A percentile compares a stretch with the other conserved stretches of the same genome.
phyloP scores from a whole-genome alignment of 2,888 invertebrate genomes.

The Pachydiplax longipennis region DNA sequence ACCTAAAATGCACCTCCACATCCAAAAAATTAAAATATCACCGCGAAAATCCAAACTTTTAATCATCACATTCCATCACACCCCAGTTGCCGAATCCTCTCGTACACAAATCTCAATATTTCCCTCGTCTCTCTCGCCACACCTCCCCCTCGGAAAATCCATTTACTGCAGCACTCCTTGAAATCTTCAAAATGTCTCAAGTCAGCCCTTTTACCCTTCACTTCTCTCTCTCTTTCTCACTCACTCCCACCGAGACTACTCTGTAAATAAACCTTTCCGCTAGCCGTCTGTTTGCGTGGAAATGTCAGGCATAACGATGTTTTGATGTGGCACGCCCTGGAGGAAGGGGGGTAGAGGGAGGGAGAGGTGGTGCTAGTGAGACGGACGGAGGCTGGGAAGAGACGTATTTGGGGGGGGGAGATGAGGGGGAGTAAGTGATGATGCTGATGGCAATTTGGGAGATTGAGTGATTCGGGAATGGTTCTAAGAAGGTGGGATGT shows the following conservation, averaged over 20 bases:
- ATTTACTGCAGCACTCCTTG: conserved; percentile 38
- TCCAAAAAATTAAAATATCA: too few relatives aligned
- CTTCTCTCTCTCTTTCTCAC: background rate
- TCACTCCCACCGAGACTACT: conserved; percentile 16
- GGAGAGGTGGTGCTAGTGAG: background rate
- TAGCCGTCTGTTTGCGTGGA: conserved; percentile 43
- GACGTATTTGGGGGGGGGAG: background rate
- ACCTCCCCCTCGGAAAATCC: background rate
- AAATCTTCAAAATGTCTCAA: conserved; percentile 45
- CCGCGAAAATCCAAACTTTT: background rate
- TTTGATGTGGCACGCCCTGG: conserved; percentile 40
- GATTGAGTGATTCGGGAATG: conserved; percentile 42
- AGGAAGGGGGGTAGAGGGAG: background rate
- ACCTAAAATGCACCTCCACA: too few relatives aligned
- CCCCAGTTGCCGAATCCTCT: background rate
- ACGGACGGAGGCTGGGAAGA: background rate
- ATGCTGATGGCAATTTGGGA: conserved; percentile 36
- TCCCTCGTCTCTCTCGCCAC: background rate
- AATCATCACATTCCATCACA: background rate
- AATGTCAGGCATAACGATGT: conserved; percentile 45
- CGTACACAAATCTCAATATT: background rate
- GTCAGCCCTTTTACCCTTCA: conserved; percentile 41
- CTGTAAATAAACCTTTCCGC: conserved; percentile 44
- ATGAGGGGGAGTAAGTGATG: conserved; percentile 34
- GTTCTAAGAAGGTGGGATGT: conserved; percentile 28